Conservation (phyloP, 2,797 vertebrate genomes). For the Myotis myotis region DNA sequence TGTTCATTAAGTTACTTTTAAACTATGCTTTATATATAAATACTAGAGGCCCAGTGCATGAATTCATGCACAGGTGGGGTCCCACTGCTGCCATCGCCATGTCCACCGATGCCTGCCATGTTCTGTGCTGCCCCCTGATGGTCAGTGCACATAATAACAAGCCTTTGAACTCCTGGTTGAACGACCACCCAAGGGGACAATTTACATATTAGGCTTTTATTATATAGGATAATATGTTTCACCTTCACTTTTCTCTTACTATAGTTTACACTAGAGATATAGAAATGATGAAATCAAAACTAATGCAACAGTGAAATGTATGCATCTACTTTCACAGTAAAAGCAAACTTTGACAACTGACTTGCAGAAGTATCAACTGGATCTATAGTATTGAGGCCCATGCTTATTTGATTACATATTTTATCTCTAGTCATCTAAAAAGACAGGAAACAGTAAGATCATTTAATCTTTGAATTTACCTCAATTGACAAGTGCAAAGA, state of each 20-base stretch:
- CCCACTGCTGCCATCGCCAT: too few species aligned
- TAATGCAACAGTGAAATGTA: background rate
- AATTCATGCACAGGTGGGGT: too few species aligned
- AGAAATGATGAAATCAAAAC: background rate
- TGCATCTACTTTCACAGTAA: background rate
- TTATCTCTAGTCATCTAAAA: background rate
- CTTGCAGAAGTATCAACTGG: background rate
- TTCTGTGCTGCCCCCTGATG: too few species aligned
- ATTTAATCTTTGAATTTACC: background rate
- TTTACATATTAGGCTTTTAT: too few species aligned
- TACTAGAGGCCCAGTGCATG: background rate
- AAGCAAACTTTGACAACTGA: background rate
- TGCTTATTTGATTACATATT: background rate
- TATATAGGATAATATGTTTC: background rate
- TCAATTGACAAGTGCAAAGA: background rate
- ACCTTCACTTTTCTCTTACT: background rate
- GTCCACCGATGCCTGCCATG: too few species aligned
- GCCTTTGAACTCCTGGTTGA: too few species aligned
- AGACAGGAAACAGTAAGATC: background rate
- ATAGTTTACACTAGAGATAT: background rate
- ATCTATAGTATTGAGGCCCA: background rate
- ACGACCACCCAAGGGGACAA: too few species aligned
- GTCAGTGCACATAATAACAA: too few species aligned
- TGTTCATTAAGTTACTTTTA: conserved; percentile 17
- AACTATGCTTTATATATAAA: background rate